Evolutionary conservation across 2,113 vertebrate genomes (phyloP), one percentile per base, ranked within the genome.

Genomic region (Zosterops borbonicus): DNA sequence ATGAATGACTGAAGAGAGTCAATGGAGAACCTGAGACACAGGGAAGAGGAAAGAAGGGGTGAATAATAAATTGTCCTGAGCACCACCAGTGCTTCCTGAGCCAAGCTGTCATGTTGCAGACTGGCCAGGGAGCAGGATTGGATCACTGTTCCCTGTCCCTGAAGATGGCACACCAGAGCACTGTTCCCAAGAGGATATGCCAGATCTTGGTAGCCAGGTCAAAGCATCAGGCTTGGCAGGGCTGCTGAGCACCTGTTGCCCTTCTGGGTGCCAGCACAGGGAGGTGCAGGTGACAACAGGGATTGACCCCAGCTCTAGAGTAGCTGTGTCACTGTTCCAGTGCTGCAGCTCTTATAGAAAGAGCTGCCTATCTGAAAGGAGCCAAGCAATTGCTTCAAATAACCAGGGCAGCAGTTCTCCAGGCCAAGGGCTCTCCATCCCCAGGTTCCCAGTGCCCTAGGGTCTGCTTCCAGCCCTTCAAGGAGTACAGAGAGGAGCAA

Each of bases 141-240:
- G 12, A 39, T 58, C 55, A 58, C 46, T 17, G 3, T 46, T 77
- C 47, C 9, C 68, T 33, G 5, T 13, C 39, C 44, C 20, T 67
- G 31, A 59, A 63, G 42, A 2, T 1, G 42, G 21, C 22, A 83
- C 7, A 4, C 10, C 59, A 86, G 35, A 58, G 39, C 17, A 60
- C 21, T 0, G 0, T 21, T 83, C 37, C 44, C 65, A 73, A 64
- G 12, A 31, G 14, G 4, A 2, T 2, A 7, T 64, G 74, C 24
- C 35, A 76, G 29, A 31, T 31, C 33, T 65, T 65, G 56, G 39
- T 24, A 37, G 28, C 33, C 37, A 46, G 21, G 11, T 60, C 42
- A 93, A 76, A 83, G 21, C 10, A 13, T 16, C 2, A 0, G 10
- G n/a, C 31, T 84, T 39, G 17, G 39, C 78, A 46, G 53, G 17